Conservation (phyloP, 2,113 vertebrate genomes). For the Chrysochloris asiatica region DNA sequence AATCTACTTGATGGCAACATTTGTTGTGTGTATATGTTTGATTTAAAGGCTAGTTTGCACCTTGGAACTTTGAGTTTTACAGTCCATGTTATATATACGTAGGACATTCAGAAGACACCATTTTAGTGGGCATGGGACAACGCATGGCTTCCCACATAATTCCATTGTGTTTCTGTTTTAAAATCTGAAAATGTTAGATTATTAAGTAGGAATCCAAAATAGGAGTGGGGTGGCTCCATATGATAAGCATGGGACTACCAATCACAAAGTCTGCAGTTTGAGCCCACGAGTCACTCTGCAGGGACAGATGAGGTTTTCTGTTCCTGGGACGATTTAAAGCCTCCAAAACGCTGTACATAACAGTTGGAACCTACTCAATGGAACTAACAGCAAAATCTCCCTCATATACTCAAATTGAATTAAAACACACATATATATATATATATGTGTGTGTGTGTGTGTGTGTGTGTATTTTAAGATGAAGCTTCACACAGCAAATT, state of each 20-base stretch:
- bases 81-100: background rate
- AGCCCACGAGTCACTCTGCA: too few species aligned
- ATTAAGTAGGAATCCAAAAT: background rate
- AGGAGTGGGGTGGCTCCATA: too few species aligned
- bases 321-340: too few species aligned
- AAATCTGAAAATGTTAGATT: background rate
- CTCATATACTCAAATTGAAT: background rate
- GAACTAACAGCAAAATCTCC: too few species aligned
- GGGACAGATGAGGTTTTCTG: too few species aligned
- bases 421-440: too few species aligned
- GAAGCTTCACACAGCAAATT: background rate
- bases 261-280: too few species aligned
- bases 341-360: too few species aligned
- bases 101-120: background rate
- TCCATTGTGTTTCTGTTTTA: background rate
- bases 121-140: background rate
- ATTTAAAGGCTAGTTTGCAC: background rate
- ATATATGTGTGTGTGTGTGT: too few species aligned
- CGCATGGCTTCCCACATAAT: background rate
- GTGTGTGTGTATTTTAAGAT: background rate
- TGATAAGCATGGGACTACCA: too few species aligned
- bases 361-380: too few species aligned
- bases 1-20: background rate
- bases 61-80: constrained; percentile 13
- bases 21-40: background rate